These are phyloP conservation scores for Morus bassanus DNA, from an alignment of 2,797 vertebrate genomes.

Conservation along the genomic window DNA sequence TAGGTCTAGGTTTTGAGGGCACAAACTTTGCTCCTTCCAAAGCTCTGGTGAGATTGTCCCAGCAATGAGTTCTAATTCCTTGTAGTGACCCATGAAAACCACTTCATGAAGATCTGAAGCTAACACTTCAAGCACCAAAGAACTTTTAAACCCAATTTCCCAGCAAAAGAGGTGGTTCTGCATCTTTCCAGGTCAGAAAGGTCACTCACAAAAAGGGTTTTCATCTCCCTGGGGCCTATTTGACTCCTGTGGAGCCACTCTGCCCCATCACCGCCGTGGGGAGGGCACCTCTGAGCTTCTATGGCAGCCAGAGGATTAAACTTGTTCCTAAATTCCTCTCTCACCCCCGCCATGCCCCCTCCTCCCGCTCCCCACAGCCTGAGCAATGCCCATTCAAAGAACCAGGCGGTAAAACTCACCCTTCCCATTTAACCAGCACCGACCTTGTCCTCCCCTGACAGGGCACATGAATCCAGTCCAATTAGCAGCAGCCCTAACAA, in stretches of 20 bases:
- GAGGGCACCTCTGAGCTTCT: not conserved
- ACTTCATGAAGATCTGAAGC: not conserved
- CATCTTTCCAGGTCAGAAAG: not conserved
- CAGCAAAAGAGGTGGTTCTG: not conserved
- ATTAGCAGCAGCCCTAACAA: constrained; percentile 52
- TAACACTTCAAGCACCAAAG: not conserved
- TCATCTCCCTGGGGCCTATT: not conserved
- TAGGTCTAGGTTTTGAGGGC: not conserved
- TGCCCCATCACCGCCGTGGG: not conserved
- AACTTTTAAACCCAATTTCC: not conserved
- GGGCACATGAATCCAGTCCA: constrained; percentile 18
- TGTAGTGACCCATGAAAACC: not conserved
- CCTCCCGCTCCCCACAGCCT: not conserved
- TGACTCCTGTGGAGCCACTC: not conserved
- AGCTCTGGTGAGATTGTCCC: not conserved
- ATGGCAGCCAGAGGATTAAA: not conserved
- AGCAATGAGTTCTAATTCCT: not conserved
- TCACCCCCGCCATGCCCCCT: not conserved
- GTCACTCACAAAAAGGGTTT: not conserved
- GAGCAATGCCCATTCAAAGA: not conserved
- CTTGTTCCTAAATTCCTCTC: not conserved
- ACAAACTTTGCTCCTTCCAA: not conserved
- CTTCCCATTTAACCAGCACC: not conserved
- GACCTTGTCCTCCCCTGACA: not conserved
- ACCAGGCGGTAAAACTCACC: not conserved